Evolutionary conservation across 2,888 invertebrate genomes (phyloP).

Genomic region (Nomada ruficornis): DNA sequence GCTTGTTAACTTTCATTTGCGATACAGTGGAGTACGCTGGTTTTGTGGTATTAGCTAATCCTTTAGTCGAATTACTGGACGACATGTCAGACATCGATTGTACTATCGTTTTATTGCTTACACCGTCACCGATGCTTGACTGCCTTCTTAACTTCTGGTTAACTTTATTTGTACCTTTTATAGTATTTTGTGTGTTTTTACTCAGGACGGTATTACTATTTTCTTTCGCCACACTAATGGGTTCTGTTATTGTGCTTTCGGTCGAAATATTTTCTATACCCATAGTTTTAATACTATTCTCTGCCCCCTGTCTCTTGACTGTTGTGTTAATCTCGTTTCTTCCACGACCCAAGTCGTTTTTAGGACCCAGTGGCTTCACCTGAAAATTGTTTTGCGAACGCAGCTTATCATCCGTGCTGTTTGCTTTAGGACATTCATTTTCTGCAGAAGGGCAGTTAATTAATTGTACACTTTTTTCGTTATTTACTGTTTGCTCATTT

Average conservation of each 20-base stretch:
- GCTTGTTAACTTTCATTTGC: constrained; percentile 73
- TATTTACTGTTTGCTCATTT: constrained; percentile 51
- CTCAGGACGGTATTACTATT: constrained; percentile 21
- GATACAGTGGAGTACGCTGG: constrained; percentile 85
- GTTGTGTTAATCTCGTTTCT: constrained; percentile 78
- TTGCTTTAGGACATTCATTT: constrained; percentile 45
- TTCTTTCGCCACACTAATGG: constrained; percentile 43
- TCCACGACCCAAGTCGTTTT: constrained; percentile 70
- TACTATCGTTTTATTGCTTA: constrained; percentile 54
- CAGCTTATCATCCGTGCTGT: constrained; percentile 43
- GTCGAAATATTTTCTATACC: constrained; percentile 43
- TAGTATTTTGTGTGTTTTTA: constrained; percentile 48
- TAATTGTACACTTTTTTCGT: constrained; percentile 46
- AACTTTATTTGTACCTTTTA: constrained; percentile 54
- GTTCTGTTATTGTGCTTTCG: constrained; percentile 41
- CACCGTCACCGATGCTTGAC: constrained; percentile 41
- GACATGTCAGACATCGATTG: constrained; percentile 53
- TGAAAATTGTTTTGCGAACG: constrained; percentile 40
- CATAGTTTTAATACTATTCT: constrained; percentile 42
- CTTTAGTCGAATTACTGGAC: constrained; percentile 54
- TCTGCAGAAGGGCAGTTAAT: constrained; percentile 32
- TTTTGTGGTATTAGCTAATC: constrained; percentile 64
- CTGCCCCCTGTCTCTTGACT: constrained; percentile 63
- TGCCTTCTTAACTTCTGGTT: constrained; percentile 55
- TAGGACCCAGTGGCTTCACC: constrained; percentile 49